These are phyloP conservation scores for Premnoplex brunnescens DNA, from an alignment of 2,797 vertebrate species.

Conservation along the genomic window DNA sequence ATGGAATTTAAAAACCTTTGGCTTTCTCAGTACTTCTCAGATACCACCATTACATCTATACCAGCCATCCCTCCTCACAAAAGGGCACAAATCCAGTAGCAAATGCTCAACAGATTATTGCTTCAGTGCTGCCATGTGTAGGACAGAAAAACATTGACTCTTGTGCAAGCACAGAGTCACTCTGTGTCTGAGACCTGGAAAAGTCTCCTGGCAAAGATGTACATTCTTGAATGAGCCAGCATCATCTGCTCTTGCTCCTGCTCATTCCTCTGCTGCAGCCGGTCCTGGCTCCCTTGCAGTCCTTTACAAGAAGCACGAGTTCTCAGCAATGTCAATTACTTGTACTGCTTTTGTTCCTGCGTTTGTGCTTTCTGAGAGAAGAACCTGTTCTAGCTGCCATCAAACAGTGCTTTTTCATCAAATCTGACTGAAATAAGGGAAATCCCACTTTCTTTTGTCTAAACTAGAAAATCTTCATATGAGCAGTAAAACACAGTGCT, in stretches of 20 bases:
- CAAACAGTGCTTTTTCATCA: not conserved
- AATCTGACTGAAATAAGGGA: not conserved
- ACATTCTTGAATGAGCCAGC: not conserved
- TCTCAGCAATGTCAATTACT: not conserved
- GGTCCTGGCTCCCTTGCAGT: not conserved
- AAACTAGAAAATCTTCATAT: not conserved
- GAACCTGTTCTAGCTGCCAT: not conserved
- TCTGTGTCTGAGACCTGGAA: not conserved
- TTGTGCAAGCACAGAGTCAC: not conserved
- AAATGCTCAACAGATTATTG: not conserved
- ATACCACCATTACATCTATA: not conserved
- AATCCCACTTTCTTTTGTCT: not conserved
- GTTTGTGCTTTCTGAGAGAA: not conserved
- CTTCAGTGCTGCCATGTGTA: not conserved
- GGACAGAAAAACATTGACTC: not conserved
- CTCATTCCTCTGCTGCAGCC: not conserved
- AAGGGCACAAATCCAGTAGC: not conserved
- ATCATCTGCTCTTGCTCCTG: not conserved
- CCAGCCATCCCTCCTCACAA: not conserved
- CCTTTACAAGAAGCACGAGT: not conserved
- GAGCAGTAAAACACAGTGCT: not conserved
- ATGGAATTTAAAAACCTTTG: not conserved
- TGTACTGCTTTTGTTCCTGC: not conserved
- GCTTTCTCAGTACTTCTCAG: not conserved
- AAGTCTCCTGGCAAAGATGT: not conserved